Base-by-base conservation (phyloP, 2,113 vertebrate genomes). In the Herpailurus yagouaroundi region DNA sequence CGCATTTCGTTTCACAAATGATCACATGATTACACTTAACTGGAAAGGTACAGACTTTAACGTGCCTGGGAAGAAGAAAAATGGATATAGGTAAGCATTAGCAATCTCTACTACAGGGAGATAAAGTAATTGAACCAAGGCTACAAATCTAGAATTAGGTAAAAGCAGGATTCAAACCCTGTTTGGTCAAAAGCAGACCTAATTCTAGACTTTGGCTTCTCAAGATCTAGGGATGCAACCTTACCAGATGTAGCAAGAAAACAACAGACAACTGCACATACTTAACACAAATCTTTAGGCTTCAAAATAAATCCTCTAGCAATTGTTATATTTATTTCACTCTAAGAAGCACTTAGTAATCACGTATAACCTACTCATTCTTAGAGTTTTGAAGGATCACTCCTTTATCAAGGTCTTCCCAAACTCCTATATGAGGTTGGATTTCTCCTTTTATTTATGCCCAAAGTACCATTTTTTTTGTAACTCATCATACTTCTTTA, bases 341-440 rank as follows among this genome's bases (percentile, higher is more conserved):
- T 79, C 77, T 94, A 76, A 81, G 15, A 92, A 95, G 41, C 76
- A 74, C 68, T 88, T 66, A 73, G 19, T 21, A 68, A 64, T 64
- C 4, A 31, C 18, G 52, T 71, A 55, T 33, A 19, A 93, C 86
- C 7, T 33, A 73, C 1, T 23, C 23, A 38, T 83, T 80, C 31
- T 23, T 45, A 73, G 45, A 83, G 50, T 64, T 63, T 55, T 64
- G 23, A 93, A 60, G 19, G 7, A 60, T 82, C 6, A 8, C 0
- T 64, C 36, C 0, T 19, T 81, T 7, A 27, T 41, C 1, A 36
- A 31, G 3, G 4, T 1, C 14, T 76, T 77, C 4, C 2, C n/a
- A 69, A 81, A 45, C 45, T n/a, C 41, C 16, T 64, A 36, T 48
- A 74, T 18, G 25, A 66, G 7, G 12, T 31, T 13, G 48, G 3